Percentiles rank a stretch among this genome's conserved stretches.
These are phyloP conservation scores for Oplegnathus fasciatus DNA, from an alignment of 2,113 vertebrate species.

Conservation along the genomic window DNA sequence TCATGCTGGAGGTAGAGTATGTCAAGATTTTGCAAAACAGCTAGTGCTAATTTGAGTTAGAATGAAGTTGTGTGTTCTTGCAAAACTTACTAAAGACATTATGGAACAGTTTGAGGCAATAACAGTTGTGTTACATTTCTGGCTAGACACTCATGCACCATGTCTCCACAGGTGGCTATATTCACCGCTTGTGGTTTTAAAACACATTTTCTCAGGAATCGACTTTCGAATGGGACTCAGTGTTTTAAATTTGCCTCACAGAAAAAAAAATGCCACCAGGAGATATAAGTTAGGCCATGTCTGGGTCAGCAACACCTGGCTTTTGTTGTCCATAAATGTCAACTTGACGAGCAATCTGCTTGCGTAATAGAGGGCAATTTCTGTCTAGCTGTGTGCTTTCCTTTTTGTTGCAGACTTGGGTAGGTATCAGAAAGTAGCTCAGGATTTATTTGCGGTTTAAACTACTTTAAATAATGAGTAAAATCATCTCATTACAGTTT, in stretches of 20 bases:
- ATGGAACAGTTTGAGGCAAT: not conserved
- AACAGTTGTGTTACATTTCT: not conserved
- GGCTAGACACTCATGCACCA: not conserved
- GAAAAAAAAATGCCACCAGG: not conserved
- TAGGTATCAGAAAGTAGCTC: not conserved
- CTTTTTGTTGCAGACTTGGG: not conserved
- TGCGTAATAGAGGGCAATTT: not conserved
- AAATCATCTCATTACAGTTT: not conserved
- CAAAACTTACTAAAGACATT: not conserved
- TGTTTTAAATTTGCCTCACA: not conserved
- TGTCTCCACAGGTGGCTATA: not conserved
- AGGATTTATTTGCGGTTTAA: not conserved
- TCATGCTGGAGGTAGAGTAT: slow-evolving; percentile 97
- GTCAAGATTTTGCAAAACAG: slow-evolving; percentile 13
- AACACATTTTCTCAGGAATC: slow-evolving; percentile 1
- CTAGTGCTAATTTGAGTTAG: not conserved
- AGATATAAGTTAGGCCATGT: not conserved
- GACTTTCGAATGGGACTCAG: not conserved
- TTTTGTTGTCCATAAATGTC: slow-evolving; percentile 21
- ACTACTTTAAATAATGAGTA: not conserved
- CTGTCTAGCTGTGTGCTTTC: not conserved
- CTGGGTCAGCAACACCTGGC: slow-evolving; percentile 1
- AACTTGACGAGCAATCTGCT: slow-evolving; percentile 16
- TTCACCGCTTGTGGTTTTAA: not conserved
- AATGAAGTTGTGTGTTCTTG: not conserved